A percentile compares a stretch with the other conserved stretches of the same genome.
These are phyloP conservation scores for Empidonax traillii DNA, from an alignment of 2,113 vertebrate genomes.

Conservation along the genomic window DNA sequence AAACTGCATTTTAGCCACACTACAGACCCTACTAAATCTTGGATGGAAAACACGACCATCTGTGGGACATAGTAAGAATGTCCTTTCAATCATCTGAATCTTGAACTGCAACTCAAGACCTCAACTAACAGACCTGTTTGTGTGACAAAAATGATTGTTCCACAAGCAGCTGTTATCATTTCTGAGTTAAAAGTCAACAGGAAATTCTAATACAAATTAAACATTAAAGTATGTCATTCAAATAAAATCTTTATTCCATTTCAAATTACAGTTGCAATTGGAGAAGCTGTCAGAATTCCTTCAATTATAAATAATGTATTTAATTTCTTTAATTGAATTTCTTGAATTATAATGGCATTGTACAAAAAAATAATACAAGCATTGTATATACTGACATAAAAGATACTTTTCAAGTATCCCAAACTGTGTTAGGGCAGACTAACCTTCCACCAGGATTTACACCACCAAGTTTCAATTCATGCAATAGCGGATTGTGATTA, in stretches of 20 bases:
- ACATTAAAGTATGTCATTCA: background rate
- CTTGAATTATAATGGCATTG: background rate
- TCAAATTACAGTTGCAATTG: background rate
- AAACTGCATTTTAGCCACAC: background rate
- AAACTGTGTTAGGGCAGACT: background rate
- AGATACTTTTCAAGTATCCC: background rate
- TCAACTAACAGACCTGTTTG: background rate
- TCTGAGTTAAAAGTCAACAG: background rate
- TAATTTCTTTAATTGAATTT: slow-evolving; percentile 13
- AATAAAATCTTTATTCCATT: background rate
- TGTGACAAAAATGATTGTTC: background rate
- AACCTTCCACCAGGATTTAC: background rate
- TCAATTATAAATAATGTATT: slow-evolving; percentile 8
- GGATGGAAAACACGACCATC: background rate
- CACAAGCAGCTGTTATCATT: background rate
- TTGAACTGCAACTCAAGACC: background rate
- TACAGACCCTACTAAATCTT: background rate
- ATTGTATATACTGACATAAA: background rate
- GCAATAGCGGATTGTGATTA: background rate
- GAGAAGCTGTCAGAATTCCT: background rate
- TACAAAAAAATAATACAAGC: background rate
- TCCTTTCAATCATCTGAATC: background rate
- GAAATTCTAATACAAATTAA: background rate
- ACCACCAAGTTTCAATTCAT: background rate
- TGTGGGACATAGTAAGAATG: background rate